Evolutionary conservation across 2,797 vertebrate species (phyloP).

Genomic region (Diceros bicornis): DNA sequence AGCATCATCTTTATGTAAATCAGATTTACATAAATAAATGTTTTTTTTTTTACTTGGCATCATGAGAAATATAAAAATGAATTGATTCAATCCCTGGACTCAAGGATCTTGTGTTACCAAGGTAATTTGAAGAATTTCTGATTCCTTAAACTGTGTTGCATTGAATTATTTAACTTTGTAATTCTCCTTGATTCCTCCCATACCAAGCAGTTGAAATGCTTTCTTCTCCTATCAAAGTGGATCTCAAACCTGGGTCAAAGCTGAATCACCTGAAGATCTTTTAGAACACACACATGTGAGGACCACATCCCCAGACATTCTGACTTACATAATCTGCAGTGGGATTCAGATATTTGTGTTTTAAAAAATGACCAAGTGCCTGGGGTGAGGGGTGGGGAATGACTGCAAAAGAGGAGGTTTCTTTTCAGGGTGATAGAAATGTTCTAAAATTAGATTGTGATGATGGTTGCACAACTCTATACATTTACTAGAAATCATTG

Average conservation of each 20-base stretch:
- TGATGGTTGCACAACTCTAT: background rate
- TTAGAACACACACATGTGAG: background rate
- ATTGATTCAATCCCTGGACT: constrained; percentile 53
- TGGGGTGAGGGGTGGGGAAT: background rate
- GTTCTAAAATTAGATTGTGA: constrained; percentile 45
- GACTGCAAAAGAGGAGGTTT: background rate
- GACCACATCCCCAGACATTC: background rate
- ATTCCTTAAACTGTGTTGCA: constrained; percentile 59
- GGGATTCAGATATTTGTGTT: background rate
- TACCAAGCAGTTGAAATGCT: constrained; percentile 17
- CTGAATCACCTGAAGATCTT: background rate
- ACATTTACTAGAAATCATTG: constrained; percentile 25
- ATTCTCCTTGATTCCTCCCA: constrained; percentile 50
- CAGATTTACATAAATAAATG: background rate
- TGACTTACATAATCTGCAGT: background rate
- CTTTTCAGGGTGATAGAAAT: background rate
- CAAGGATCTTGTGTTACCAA: constrained; percentile 61
- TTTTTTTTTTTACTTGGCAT: constrained; percentile 15
- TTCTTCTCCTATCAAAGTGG: background rate
- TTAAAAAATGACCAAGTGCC: background rate
- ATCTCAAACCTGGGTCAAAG: constrained; percentile 36
- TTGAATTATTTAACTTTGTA: constrained; percentile 63
- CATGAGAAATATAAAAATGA: constrained; percentile 63
- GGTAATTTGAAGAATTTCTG: constrained; percentile 61
- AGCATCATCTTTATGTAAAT: constrained; percentile 67